Conservation (phyloP, 2,888 invertebrate species). For the Tineola bisselliella region DNA sequence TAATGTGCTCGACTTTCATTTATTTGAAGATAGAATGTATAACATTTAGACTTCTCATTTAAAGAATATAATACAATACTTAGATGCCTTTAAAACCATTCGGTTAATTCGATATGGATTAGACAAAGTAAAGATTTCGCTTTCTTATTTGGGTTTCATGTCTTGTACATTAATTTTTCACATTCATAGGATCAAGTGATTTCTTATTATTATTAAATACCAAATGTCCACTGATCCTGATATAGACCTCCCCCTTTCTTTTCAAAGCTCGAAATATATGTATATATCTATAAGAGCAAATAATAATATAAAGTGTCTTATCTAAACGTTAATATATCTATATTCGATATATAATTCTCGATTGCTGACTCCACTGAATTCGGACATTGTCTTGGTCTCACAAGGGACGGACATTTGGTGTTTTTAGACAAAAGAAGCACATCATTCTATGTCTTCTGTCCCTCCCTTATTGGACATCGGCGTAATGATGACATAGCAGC, state of each 20-base stretch:
- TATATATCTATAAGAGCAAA: no score
- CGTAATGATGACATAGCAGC: conserved; percentile 20
- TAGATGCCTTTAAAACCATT: background rate
- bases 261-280: no score
- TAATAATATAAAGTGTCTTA: background rate
- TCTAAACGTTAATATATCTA: background rate
- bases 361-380: conserved; percentile 38
- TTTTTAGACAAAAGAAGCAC: conserved; percentile 62
- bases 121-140: no score
- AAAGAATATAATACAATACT: background rate
- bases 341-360: conserved; percentile 8
- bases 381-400: conserved; percentile 42
- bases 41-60: background rate
- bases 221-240: no score
- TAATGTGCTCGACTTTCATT: conserved; percentile 54
- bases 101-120: no score
- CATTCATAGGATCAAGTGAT: no score
- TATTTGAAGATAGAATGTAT: background rate
- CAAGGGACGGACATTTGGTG: conserved; percentile 16
- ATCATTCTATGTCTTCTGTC: conserved; percentile 51
- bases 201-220: no score
- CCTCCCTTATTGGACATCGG: conserved; percentile 25
- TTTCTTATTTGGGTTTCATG: no score
- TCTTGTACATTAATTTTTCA: no score
- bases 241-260: no score